A percentile compares a stretch with the other conserved stretches of the same genome.
Conservation (phyloP, 37 sponge, comb jelly and placozoan species). For the Hexactinellida sp. region DNA sequence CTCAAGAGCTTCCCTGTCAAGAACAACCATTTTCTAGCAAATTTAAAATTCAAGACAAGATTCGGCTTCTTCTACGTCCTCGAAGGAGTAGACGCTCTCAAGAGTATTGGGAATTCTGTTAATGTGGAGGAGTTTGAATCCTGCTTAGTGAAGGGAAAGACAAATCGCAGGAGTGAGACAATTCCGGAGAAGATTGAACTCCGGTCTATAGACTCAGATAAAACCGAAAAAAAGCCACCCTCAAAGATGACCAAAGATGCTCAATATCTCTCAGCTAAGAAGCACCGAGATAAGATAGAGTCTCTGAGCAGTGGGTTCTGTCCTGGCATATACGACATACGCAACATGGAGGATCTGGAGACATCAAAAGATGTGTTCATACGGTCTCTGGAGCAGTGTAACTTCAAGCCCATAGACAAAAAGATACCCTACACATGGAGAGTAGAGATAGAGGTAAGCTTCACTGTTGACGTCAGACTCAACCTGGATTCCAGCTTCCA, state of each 20-base stretch:
- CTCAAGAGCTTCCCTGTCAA: neutral
- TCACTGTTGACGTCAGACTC: neutral
- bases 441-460: neutral
- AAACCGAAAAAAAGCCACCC: neutral
- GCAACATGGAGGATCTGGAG: neutral
- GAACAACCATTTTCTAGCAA: neutral
- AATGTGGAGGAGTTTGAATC: neutral
- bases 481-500: neutral
- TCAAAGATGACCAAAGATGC: neutral
- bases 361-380: neutral
- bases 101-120: neutral
- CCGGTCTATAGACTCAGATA: neutral
- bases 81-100: neutral
- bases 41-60: neutral
- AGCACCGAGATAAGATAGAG: neutral
- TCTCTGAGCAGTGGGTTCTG: neutral
- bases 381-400: neutral
- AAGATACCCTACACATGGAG: neutral
- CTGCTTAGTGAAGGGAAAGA: neutral
- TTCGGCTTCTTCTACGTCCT: neutral
- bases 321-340: neutral
- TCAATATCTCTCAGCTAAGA: too few species aligned
- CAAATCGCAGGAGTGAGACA: neutral
- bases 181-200: neutral
- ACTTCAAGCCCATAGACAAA: neutral